Evolutionary conservation across 2,888 invertebrate species (phyloP).

Genomic region (Chloroclystis v-ata): DNA sequence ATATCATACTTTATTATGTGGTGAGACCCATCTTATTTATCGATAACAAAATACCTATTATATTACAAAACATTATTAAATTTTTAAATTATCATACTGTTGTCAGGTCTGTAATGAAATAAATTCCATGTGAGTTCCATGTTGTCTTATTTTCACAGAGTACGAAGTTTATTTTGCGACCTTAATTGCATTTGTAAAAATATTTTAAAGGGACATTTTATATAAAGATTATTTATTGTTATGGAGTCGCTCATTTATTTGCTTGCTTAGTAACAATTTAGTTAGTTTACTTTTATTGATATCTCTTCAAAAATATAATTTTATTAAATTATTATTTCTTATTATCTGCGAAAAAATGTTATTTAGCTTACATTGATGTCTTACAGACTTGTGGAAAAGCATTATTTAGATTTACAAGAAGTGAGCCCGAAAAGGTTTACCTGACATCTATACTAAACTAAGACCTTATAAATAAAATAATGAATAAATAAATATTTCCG

Average conservation of each 20-base stretch:
- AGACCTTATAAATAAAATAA: too few species aligned
- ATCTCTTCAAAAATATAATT: too few species aligned
- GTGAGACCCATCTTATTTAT: slow-evolving; percentile 46
- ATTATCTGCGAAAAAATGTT: too few species aligned
- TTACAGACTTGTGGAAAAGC: too few species aligned
- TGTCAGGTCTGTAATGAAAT: slow-evolving; percentile 31
- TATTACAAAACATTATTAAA: slow-evolving; percentile 31
- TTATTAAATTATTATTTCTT: too few species aligned
- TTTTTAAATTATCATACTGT: slow-evolving; percentile 32
- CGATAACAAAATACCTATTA: slow-evolving; percentile 31
- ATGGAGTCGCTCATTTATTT: slow-evolving; percentile 8
- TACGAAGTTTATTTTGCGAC: slow-evolving; percentile 47
- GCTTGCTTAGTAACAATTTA: too few species aligned
- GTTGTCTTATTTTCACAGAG: slow-evolving; percentile 36
- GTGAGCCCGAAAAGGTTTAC: too few species aligned
- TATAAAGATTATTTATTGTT: slow-evolving; percentile 17
- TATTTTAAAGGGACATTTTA: slow-evolving; percentile 32
- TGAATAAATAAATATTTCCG: too few species aligned
- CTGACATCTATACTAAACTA: too few species aligned
- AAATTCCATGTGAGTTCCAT: slow-evolving; percentile 31
- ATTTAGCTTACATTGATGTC: too few species aligned
- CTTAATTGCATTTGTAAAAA: slow-evolving; percentile 51
- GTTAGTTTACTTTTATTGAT: too few species aligned
- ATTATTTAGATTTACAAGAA: too few species aligned
- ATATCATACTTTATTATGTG: slow-evolving; percentile 48